Evolutionary conservation across 1,140 invertebrate genomes (phyloP), one percentile per base, ranked within the genome.

Genomic region (Hylaeus anthracinus): DNA sequence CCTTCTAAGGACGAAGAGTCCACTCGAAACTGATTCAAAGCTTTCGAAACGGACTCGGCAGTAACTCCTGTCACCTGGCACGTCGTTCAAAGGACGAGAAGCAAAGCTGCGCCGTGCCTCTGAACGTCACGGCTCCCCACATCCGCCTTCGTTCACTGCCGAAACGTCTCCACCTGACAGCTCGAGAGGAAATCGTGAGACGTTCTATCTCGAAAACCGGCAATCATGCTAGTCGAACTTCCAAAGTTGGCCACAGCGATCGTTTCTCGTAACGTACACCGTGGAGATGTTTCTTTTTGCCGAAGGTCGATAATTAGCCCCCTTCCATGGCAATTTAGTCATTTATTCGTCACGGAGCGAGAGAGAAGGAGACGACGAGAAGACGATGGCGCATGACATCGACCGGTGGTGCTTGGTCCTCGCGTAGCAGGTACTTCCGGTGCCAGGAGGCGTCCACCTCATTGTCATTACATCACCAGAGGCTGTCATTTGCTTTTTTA

Each of bases 391-490:
- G 61, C 72, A 82, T 85, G 84, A 87, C 76, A 85, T 61, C 76
- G 81, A 53, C 74, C 71, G 79, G 48, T 64, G 61, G 56, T 72
- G 81, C 63, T 78, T 77, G 71, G 73, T 80, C 75, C 86, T 82
- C 58, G 51, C 53, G 67, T 82, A 77, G 75, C 86, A 72, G 76
- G 65, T 64, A 88, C 82, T 88, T 88, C 87, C 87, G 86, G 87
- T 88, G 84, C 70, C 87, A 75, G 71, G 51, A 85, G 81, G 76
- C 82, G 71, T 72, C 72, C 64, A 84, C 61, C 84, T 88, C 84
- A 89, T 88, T 88, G 86, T 88, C 86, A 87, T 88, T 89, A 89
- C 87, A 78, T 88, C 87, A 88, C 86, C 81, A 81, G 81, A 88
- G 78, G 43, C 84, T 88, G 86, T 88, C 84, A 88, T 88, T 86